phyloP scores from a whole-genome alignment of 2,113 vertebrate genomes.

The Abramis brama region DNA sequence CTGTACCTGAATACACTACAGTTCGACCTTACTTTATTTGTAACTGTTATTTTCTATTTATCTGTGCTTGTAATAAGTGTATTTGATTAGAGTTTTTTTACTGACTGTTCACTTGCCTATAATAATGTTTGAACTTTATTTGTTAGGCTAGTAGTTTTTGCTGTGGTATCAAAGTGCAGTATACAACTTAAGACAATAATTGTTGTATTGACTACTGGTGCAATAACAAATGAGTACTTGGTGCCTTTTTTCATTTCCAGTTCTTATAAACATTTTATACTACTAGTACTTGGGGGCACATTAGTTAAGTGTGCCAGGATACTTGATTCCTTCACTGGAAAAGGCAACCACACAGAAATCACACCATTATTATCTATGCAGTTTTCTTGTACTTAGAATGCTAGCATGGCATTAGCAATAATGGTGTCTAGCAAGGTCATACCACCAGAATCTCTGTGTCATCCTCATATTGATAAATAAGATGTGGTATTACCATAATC shows the following conservation, averaged over 20 bases:
- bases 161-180: background rate
- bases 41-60: too few species aligned
- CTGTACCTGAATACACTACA: too few species aligned
- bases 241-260: background rate
- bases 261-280: background rate
- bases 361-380: background rate
- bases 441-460: conserved; percentile 1
- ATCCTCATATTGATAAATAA: conserved; percentile 19
- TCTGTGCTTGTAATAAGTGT: too few species aligned
- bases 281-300: background rate
- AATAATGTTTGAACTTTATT: too few species aligned
- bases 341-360: conserved; percentile 32
- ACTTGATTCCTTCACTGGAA: background rate
- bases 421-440: background rate
- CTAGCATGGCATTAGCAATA: too few species aligned
- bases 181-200: background rate
- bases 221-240: background rate
- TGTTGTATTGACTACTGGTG: background rate
- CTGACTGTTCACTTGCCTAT: too few species aligned
- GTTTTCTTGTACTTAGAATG: background rate
- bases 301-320: background rate
- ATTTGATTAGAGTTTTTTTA: too few species aligned
- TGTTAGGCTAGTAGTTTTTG: too few species aligned
- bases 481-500: conserved; percentile 12
- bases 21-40: too few species aligned